Base-by-base conservation (phyloP, 2,888 invertebrate genomes). In the Melanchra persicariae region DNA sequence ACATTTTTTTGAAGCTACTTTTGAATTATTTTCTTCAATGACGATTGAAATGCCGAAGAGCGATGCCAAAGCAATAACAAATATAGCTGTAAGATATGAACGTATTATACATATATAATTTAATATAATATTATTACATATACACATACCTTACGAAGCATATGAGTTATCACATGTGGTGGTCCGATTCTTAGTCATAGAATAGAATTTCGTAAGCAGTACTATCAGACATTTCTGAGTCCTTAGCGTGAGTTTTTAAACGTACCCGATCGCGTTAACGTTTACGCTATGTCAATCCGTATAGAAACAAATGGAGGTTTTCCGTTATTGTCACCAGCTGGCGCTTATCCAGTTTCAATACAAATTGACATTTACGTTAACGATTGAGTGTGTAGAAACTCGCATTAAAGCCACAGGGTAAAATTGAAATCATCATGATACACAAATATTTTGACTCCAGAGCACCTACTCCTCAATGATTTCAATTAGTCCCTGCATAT, bases 111-210 rank as follows among this genome's bases (percentile, higher is more conserved):
- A 66, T 45, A 74, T 3, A 58, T 49, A 34, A n/a, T 30, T 49
- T 49, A 47, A 43, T 67, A 70, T 55, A 65, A 61, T 64, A 51
- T 61, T 58, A 34, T 79, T 71, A 79, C 40, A 78, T 60, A 69
- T 71, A 81, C 83, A 81, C 70, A 84, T 88, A 88, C 79, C 85
- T 88, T 89, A 89, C 77, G 82, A 88, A 89, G 87, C 88, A 87
- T 87, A 88, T 88, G 85, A 82, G 78, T 88, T 90, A 91, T 91
- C 91, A 91, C 90, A 91, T 86, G 77, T 83, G 87, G 81, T 91
- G 91, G 91, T 91, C 91, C 91, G 73, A 89, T 74, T 79, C 82
- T 87, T 87, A 87, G 73, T 69, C 79, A 83, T 64, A 73, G 69
- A 72, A 82, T 83, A 82, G 70, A 77, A 76, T 82, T 77, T 78